Conservation (phyloP, 2,113 vertebrate species). For the Muntiacus reevesi region DNA sequence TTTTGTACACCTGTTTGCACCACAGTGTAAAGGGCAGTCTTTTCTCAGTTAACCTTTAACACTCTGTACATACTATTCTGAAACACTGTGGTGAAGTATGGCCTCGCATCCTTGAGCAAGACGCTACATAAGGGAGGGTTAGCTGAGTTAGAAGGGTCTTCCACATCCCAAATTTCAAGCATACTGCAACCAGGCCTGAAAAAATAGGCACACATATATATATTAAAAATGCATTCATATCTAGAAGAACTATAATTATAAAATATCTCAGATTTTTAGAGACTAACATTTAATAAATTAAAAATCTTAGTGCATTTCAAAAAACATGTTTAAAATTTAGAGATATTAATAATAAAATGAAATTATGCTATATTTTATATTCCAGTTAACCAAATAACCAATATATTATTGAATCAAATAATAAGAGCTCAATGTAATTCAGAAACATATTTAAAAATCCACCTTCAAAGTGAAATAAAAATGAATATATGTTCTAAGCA, state of each 20-base stretch:
- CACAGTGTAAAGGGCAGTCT: background rate
- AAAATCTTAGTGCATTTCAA: background rate
- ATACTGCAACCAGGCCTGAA: slow-evolving; percentile 96
- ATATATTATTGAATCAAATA: background rate
- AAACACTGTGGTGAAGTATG: slow-evolving; percentile 92
- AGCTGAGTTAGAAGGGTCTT: slow-evolving; percentile 88
- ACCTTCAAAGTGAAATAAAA: background rate
- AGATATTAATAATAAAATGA: background rate
- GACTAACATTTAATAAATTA: background rate
- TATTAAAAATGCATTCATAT: background rate
- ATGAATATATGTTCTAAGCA: background rate
- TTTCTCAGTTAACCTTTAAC: slow-evolving; percentile 82
- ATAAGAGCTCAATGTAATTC: background rate
- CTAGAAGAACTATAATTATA: background rate
- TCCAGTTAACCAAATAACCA: background rate
- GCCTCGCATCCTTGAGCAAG: slow-evolving; percentile 86
- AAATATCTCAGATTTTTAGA: background rate
- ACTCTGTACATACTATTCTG: slow-evolving; percentile 94
- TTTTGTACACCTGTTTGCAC: background rate
- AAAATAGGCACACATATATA: background rate
- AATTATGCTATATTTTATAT: background rate
- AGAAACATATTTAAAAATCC: background rate
- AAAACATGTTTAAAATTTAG: background rate
- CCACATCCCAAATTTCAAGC: slow-evolving; percentile 98
- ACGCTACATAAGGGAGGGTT: slow-evolving; percentile 89